Evolutionary conservation across 2,888 invertebrate species (phyloP).

Genomic region (Thereva nobilitata): DNA sequence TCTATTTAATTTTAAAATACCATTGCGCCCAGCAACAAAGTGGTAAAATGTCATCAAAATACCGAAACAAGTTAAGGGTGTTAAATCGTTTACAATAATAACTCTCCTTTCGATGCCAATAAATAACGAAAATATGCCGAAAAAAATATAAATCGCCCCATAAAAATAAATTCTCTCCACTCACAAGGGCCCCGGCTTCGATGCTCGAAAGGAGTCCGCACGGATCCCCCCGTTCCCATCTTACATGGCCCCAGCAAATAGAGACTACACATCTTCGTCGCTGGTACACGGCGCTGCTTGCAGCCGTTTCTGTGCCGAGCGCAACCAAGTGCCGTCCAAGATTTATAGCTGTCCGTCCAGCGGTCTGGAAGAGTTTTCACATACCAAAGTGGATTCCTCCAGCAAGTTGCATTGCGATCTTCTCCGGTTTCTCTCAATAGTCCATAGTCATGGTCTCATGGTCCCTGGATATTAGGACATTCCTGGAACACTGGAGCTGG

Average conservation of each 20-base stretch:
- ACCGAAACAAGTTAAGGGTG: no score
- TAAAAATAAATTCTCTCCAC: slow-evolving; percentile 19
- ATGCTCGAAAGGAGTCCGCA: slow-evolving; percentile 5
- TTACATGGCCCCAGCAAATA: no score
- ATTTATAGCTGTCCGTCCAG: slow-evolving; percentile 32
- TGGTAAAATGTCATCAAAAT: no score
- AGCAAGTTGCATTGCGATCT: slow-evolving; percentile 16
- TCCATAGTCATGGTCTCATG: slow-evolving; percentile 25
- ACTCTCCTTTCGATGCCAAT: slow-evolving; percentile 7
- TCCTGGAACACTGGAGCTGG: slow-evolving; percentile 1
- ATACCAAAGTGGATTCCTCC: slow-evolving; percentile 26
- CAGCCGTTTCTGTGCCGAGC: not conserved
- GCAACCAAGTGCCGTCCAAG: slow-evolving; percentile 17
- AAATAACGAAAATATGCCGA: slow-evolving; percentile 13
- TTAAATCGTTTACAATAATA: slow-evolving; percentile 5
- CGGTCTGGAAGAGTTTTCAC: slow-evolving; percentile 22
- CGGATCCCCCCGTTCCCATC: not conserved
- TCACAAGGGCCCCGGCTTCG: no score
- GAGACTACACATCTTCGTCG: no score
- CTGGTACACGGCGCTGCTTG: no score
- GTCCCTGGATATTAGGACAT: slow-evolving; percentile 22
- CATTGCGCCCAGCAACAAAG: no score
- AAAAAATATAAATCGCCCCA: slow-evolving; percentile 22
- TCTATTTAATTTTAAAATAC: no score
- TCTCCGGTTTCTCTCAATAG: slow-evolving; percentile 14